Evolutionary conservation across 2,888 invertebrate genomes (phyloP), one percentile per base, ranked within the genome.

Genomic region (Anagyrus pseudococci): DNA sequence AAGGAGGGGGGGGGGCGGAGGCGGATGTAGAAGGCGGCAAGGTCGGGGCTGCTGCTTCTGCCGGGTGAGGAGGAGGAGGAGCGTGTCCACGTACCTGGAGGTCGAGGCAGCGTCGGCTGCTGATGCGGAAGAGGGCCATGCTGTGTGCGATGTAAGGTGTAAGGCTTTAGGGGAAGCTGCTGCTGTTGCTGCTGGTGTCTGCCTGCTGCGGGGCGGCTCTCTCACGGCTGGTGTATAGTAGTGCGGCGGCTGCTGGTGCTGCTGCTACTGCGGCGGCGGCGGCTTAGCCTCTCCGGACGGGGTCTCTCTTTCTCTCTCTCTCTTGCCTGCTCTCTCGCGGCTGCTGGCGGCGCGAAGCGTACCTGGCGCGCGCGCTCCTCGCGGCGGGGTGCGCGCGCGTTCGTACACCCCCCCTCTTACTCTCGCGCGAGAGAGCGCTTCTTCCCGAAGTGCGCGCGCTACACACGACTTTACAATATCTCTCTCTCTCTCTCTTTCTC

Each of bases 91-190:
- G 57, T 71, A 80, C 80, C 77, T 80, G 79, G 25, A 79, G 70
- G 58, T 80, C 80, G 66, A 79, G 69, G 71, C 78, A 79, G 66
- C 78, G 77, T 70, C 74, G 76, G 55, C 75, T 72, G 67, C 72
- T 79, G 55, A 79, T 73, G 65, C 80, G 77, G 69, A 80, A 80
- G 20, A 80, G 74, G 73, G 80, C 79, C 80, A 80, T 76, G 68
- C 54, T 49, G 23, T 26, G n/a, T n/a, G n/a, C n/a, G n/a, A n/a
- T n/a, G n/a, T n/a, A n/a, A n/a, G n/a, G n/a, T n/a, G n/a, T n/a
- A n/a, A n/a, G n/a, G n/a, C n/a, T n/a, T n/a, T n/a, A n/a, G n/a
- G n/a, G n/a, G n/a, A n/a, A n/a, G n/a, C n/a, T n/a, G n/a, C n/a
- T n/a, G n/a, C n/a, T n/a, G n/a, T 37, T 37, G 33, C 15, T 37